Conservation (phyloP, 2,113 vertebrate genomes). For the Steatornis caripensis region DNA sequence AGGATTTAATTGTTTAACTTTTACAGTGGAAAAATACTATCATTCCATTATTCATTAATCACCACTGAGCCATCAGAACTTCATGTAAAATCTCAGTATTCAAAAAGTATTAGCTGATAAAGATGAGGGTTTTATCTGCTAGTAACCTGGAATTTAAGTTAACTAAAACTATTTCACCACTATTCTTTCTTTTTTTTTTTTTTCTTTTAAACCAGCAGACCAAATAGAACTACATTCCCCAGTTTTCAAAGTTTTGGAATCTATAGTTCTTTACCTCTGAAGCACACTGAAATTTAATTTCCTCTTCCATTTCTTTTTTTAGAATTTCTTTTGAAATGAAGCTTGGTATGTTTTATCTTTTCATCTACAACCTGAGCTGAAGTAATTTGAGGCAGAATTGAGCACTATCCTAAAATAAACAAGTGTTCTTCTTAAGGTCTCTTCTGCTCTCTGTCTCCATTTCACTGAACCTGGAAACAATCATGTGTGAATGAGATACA, state of each 20-base stretch:
- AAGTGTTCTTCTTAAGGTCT: background rate
- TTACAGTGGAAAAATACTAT: background rate
- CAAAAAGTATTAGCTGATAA: background rate
- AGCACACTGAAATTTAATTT: conserved; percentile 12
- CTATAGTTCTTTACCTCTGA: background rate
- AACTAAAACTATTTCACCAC: background rate
- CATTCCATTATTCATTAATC: background rate
- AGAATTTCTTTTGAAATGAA: conserved; percentile 13
- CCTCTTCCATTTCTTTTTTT: background rate
- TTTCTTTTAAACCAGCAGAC: rapidly evolving
- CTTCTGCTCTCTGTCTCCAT: background rate
- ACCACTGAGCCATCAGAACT: background rate
- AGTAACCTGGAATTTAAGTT: background rate
- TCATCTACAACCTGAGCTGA: background rate
- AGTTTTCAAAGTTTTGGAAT: background rate
- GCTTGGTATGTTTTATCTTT: background rate
- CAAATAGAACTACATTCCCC: background rate
- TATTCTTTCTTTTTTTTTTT: background rate
- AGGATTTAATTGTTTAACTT: background rate
- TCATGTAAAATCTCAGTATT: background rate
- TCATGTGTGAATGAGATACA: background rate
- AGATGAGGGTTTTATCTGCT: background rate
- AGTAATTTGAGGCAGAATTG: background rate
- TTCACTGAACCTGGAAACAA: background rate
- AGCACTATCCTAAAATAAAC: background rate